Evolutionary conservation across 2,113 vertebrate genomes (phyloP).

Genomic region (Rhombomys opimus): DNA sequence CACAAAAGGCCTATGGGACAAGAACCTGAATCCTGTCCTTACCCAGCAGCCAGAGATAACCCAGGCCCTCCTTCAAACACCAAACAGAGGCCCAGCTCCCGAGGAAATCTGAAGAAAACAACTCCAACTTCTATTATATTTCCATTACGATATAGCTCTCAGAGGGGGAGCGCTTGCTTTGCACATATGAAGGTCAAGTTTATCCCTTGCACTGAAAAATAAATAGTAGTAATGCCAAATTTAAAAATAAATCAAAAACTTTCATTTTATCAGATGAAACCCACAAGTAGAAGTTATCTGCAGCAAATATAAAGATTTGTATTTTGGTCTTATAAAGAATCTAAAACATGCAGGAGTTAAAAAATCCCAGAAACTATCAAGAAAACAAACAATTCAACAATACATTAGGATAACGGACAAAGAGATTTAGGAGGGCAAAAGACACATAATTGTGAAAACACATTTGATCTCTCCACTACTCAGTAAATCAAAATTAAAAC

Average conservation of each 20-base stretch:
- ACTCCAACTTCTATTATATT: background rate
- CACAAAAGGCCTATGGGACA: background rate
- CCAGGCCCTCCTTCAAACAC: background rate
- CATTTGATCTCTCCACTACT: background rate
- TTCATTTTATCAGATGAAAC: background rate
- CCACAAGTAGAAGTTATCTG: background rate
- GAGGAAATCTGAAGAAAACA: background rate
- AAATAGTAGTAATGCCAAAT: background rate
- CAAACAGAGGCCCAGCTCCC: background rate
- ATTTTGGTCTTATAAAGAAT: background rate
- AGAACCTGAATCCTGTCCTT: background rate
- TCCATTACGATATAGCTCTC: background rate
- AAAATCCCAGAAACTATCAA: background rate
- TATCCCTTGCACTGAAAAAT: background rate
- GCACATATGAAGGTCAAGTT: background rate
- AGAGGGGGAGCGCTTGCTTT: background rate
- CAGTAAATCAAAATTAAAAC: background rate
- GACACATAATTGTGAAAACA: background rate
- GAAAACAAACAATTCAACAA: background rate
- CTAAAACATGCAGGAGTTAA: background rate
- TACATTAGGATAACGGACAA: background rate
- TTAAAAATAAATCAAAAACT: background rate
- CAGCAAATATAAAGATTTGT: background rate
- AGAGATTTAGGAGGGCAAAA: background rate
- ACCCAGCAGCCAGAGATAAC: background rate